These are phyloP conservation scores for Norana najaformis DNA, from an alignment of 2,888 invertebrate species.

Conservation along the genomic window DNA sequence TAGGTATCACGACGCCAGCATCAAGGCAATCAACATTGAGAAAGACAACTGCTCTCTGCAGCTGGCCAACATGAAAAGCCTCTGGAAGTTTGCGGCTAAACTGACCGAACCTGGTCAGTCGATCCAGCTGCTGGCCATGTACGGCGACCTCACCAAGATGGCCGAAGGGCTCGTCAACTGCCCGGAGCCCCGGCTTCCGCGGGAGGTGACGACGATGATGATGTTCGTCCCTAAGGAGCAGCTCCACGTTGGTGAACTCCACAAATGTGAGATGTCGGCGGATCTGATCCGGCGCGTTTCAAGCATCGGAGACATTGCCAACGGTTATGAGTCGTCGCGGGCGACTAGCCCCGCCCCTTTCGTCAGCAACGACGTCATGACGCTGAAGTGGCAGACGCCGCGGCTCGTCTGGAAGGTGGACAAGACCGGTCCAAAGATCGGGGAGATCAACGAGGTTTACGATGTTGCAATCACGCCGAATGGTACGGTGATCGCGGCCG, in stretches of 20 bases:
- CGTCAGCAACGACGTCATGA: slow-evolving; percentile 17
- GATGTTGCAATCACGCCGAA: slow-evolving; percentile 42
- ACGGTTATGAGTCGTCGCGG: slow-evolving; percentile 10
- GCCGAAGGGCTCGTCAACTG: slow-evolving; percentile 35
- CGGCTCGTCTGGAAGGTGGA: slow-evolving; percentile 42
- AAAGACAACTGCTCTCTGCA: slow-evolving; percentile 41
- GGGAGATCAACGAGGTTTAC: slow-evolving; percentile 44
- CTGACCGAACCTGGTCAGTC: slow-evolving; percentile 43
- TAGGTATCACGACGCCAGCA: slow-evolving; percentile 34
- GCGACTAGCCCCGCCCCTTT: not conserved
- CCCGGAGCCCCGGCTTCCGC: slow-evolving; percentile 35
- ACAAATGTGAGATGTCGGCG: slow-evolving; percentile 42
- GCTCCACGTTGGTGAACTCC: slow-evolving; percentile 38
- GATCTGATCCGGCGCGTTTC: slow-evolving; percentile 37
- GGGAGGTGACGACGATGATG: slow-evolving; percentile 39
- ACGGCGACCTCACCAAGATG: slow-evolving; percentile 42
- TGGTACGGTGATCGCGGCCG: slow-evolving; percentile 50
- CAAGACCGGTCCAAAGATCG: slow-evolving; percentile 39
- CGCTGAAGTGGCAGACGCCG: slow-evolving; percentile 40
- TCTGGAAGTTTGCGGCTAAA: slow-evolving; percentile 46
- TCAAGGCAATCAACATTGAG: slow-evolving; percentile 39
- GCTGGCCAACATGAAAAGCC: slow-evolving; percentile 44
- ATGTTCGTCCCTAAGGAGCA: slow-evolving; percentile 44
- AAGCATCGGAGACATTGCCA: slow-evolving; percentile 16
- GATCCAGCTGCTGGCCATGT: slow-evolving; percentile 44